Conservation (phyloP, 2,888 invertebrate species). For the Agapetus fuscipes region DNA sequence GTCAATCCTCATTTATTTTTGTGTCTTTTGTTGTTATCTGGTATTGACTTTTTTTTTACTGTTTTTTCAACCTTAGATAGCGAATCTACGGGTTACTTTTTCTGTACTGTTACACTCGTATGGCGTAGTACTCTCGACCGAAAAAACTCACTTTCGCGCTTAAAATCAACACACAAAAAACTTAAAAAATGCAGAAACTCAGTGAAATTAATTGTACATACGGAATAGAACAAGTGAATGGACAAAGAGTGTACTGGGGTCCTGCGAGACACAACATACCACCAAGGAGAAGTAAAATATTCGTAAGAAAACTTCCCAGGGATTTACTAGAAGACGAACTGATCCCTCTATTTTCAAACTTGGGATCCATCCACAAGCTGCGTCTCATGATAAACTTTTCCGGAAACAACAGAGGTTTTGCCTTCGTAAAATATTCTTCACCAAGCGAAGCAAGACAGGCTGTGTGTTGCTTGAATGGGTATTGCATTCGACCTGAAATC, state of each 20-base stretch:
- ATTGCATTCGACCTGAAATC: no score
- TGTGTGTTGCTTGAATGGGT: constrained; percentile 55
- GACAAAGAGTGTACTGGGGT: constrained; percentile 66
- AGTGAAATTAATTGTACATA: no score
- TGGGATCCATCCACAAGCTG: constrained; percentile 64
- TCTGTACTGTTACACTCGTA: no score
- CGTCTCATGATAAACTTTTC: constrained; percentile 78
- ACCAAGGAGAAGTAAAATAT: constrained; percentile 64
- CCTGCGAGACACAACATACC: constrained; percentile 54
- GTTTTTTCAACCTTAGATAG: no score
- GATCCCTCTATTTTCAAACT: constrained; percentile 56
- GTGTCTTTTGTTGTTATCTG: no score
- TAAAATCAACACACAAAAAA: no score
- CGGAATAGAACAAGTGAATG: constrained; percentile 79
- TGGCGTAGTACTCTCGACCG: no score
- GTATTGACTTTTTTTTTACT: no score
- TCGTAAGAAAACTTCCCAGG: constrained; percentile 68
- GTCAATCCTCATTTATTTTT: no score
- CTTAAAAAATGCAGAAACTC: no score
- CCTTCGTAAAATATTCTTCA: constrained; percentile 60
- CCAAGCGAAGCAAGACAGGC: constrained; percentile 54
- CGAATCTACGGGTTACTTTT: no score
- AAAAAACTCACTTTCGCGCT: no score
- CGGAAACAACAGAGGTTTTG: constrained; percentile 70
- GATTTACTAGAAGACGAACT: constrained; percentile 71